These are phyloP conservation scores for Odocoileus virginianus DNA, from an alignment of 2,113 vertebrate genomes.

Conservation along the genomic window DNA sequence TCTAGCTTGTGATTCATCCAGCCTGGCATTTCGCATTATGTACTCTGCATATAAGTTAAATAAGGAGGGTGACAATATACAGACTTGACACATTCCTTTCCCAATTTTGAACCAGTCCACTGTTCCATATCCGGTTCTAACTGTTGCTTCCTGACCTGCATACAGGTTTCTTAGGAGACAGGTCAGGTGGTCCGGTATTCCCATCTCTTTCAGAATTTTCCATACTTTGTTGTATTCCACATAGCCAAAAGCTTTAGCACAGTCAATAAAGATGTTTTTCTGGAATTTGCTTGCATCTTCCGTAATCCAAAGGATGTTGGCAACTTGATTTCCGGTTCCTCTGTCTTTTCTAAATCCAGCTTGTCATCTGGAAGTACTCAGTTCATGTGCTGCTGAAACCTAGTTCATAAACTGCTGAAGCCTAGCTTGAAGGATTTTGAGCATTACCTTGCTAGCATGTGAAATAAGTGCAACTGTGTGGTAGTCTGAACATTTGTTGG, in stretches of 20 bases:
- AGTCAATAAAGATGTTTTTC: background rate
- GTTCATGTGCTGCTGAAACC: background rate
- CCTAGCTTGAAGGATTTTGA: background rate
- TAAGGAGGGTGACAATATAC: background rate
- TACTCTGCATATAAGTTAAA: background rate
- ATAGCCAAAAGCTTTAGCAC: background rate
- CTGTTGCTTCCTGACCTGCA: background rate
- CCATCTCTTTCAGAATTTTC: background rate
- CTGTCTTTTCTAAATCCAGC: background rate
- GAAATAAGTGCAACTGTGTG: background rate
- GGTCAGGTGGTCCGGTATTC: background rate
- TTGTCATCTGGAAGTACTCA: background rate
- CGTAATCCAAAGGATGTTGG: background rate
- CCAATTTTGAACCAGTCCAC: background rate
- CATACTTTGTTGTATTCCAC: background rate
- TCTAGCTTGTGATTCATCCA: background rate
- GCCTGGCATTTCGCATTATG: background rate
- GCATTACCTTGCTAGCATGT: background rate
- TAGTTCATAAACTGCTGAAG: background rate
- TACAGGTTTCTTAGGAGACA: background rate
- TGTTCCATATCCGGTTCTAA: background rate
- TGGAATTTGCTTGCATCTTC: background rate
- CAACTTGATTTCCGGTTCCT: background rate
- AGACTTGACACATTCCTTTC: background rate
- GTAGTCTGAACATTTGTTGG: background rate